These are phyloP conservation scores for Acanthurus tractus DNA, from an alignment of 2,797 vertebrate genomes.

Conservation along the genomic window DNA sequence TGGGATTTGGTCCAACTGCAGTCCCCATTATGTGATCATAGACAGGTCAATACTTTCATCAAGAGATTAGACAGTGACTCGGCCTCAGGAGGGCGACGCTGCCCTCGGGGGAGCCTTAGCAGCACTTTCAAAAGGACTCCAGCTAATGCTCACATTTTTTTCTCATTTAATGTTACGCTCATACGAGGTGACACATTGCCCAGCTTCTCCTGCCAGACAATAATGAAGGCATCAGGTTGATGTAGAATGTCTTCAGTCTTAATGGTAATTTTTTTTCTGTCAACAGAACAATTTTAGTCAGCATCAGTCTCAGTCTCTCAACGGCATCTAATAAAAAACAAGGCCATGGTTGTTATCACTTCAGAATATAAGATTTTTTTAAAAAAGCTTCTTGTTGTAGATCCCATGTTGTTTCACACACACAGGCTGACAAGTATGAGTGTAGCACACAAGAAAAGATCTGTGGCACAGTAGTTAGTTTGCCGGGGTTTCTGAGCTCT, in stretches of 20 bases:
- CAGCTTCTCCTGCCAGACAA: conserved; percentile 23
- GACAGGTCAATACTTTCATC: conserved; percentile 64
- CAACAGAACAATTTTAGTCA: neutral
- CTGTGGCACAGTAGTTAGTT: neutral
- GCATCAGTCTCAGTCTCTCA: neutral
- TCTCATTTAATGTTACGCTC: conserved; percentile 26
- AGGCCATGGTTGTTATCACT: conserved; percentile 4
- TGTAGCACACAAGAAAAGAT: neutral
- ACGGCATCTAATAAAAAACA: conserved; percentile 7
- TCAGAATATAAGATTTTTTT: neutral
- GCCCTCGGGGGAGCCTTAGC: conserved; percentile 27
- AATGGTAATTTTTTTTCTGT: neutral
- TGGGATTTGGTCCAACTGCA: conserved; percentile 41
- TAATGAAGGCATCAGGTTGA: conserved; percentile 20
- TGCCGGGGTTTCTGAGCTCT: neutral
- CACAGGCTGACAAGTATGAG: neutral
- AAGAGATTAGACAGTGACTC: conserved; percentile 49
- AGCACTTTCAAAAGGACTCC: conserved; percentile 31
- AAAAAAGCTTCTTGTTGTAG: neutral
- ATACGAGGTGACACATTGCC: conserved; percentile 27
- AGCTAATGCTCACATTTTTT: conserved; percentile 18
- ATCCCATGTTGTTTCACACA: neutral
- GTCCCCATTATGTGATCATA: conserved; percentile 57
- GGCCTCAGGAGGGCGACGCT: conserved; percentile 25
- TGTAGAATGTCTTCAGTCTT: neutral